Conservation (phyloP, 2,113 vertebrate genomes). For the Azemiops feae region DNA sequence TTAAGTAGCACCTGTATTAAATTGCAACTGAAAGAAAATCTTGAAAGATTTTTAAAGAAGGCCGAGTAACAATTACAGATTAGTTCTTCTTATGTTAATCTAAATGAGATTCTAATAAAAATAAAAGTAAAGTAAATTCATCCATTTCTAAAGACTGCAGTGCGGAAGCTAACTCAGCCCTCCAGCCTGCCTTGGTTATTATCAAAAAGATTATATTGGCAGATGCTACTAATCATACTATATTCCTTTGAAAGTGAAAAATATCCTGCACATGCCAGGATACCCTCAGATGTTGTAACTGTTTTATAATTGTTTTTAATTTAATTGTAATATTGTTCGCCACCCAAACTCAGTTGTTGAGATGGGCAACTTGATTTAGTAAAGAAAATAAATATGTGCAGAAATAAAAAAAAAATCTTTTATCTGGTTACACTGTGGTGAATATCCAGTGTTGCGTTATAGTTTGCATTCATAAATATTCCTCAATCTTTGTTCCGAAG, state of each 20-base stretch:
- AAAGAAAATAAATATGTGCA: neutral
- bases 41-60: neutral
- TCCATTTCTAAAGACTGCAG: too few relatives aligned
- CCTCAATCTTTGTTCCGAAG: too few relatives aligned
- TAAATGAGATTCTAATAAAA: neutral
- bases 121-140: neutral
- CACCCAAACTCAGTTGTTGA: neutral
- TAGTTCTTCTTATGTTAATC: neutral
- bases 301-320: neutral
- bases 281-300: neutral
- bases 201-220: neutral
- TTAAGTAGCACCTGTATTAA: neutral
- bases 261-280: neutral
- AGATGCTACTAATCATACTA: neutral
- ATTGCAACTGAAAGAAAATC: neutral
- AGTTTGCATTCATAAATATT: neutral
- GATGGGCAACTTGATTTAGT: neutral
- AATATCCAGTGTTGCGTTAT: neutral
- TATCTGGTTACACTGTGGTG: neutral
- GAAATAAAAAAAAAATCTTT: neutral
- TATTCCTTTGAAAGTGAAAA: neutral
- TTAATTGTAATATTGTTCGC: neutral
- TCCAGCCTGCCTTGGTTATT: neutral
- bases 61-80: neutral
- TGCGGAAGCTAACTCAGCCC: neutral